Evolutionary conservation across 2,797 vertebrate species (phyloP), one percentile per base, ranked within the genome.

Genomic region (Myotis daubentonii): DNA sequence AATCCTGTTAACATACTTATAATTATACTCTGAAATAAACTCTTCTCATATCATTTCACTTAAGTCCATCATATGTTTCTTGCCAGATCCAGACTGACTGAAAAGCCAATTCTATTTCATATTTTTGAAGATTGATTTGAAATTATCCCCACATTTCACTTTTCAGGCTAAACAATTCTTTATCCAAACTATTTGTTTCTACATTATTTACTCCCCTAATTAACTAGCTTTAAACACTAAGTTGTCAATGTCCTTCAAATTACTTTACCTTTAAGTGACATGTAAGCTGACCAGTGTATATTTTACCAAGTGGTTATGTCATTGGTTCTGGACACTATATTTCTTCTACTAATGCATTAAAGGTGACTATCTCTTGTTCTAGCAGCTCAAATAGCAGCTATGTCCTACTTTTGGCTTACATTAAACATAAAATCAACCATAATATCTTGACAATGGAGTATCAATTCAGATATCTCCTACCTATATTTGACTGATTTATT

Each of bases 131-230:
- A 47, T 16, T 47, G 30, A 72, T 78, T 91, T 57, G 28, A 85
- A 78, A 87, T 72, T 2, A 28, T 76, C 13, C 53, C n/a, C 13
- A 81, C 9, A 13, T 81, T 81, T 62, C n/a, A 51, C 44, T 84
- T 84, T 76, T 94, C 75, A 87, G 7, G 33, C 38, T 84, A 88
- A 90, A 57, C 49, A 93, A 84, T 16, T 41, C 22, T 75, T 87
- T 7, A 20, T 11, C 20, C 20, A 15, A 94, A 80, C 6, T 57
- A 22, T 41, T 36, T 30, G 6, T 83, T 94, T 92, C 22, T 82
- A 75, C 19, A 71, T 75, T 57, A 84, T 57, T 66, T 70, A 70
- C 53, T 38, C 11, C 7, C 12, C 19, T 44, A 60, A 84, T 57
- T 81, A 28, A 57, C 17, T 36, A 87, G 23, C 2, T 84, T 79